Evolutionary conservation across 2,797 vertebrate genomes (phyloP).

Genomic region (Poecile montanus): DNA sequence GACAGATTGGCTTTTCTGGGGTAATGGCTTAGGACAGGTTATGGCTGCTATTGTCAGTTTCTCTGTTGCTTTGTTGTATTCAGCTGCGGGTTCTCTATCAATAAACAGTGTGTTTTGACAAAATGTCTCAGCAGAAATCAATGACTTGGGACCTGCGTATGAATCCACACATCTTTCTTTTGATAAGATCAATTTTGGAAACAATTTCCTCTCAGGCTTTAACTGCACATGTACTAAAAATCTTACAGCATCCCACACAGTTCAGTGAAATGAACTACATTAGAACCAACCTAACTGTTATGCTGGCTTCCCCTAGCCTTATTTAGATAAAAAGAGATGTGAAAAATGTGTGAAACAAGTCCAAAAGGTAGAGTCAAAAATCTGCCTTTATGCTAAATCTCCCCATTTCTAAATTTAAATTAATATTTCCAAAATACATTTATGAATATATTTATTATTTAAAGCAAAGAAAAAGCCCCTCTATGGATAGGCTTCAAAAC

Average conservation of each 20-base stretch:
- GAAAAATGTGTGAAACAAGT: background rate
- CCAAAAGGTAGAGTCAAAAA: background rate
- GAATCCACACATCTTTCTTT: background rate
- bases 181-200: background rate
- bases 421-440: slow-evolving; percentile 55
- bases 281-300: background rate
- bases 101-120: background rate
- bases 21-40: background rate
- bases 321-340: background rate
- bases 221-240: background rate
- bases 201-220: background rate
- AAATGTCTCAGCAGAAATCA: background rate
- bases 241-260: background rate
- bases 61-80: background rate
- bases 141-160: background rate
- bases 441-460: slow-evolving; percentile 22
- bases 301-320: background rate
- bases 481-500: slow-evolving; percentile 43
- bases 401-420: slow-evolving; percentile 23
- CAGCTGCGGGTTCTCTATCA: background rate
- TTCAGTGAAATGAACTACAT: background rate
- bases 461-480: slow-evolving; percentile 41
- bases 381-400: background rate
- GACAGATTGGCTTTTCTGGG: background rate
- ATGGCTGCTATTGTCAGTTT: background rate